Evolutionary conservation across 2,797 vertebrate genomes (phyloP).

Genomic region (Lagocephalus sceleratus): DNA sequence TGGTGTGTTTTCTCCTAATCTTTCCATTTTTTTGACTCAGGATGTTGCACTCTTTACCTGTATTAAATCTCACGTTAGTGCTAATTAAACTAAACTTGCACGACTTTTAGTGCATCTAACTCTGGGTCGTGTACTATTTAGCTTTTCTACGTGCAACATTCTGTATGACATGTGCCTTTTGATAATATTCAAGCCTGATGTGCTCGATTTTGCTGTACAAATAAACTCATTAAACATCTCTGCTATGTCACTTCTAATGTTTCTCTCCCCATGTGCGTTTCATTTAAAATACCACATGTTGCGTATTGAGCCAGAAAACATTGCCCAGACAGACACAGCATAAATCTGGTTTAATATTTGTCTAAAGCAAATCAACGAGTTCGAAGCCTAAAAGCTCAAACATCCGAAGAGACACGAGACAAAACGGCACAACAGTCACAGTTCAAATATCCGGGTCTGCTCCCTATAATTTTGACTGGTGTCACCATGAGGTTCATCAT

Average conservation of each 20-base stretch:
- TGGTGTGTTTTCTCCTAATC: slow-evolving; percentile 71
- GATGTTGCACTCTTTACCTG: slow-evolving; percentile 47
- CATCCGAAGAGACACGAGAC: slow-evolving; percentile 4
- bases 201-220: slow-evolving; percentile 66
- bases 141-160: slow-evolving; percentile 57
- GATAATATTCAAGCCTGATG: slow-evolving; percentile 53
- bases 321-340: slow-evolving; percentile 8
- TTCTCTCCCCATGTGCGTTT: slow-evolving; percentile 16
- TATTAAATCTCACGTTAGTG: slow-evolving; percentile 44
- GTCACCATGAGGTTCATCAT: too few relatives aligned
- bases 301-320: slow-evolving; percentile 12
- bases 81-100: slow-evolving; percentile 39
- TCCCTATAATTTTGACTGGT: slow-evolving; percentile 8
- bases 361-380: slow-evolving; percentile 12
- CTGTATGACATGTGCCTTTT: slow-evolving; percentile 54
- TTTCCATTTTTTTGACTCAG: slow-evolving; percentile 21
- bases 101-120: slow-evolving; percentile 45
- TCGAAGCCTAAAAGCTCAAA: slow-evolving; percentile 23
- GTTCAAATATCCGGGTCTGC: slow-evolving; percentile 44
- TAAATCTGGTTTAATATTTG: slow-evolving; percentile 5
- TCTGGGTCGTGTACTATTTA: slow-evolving; percentile 54
- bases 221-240: slow-evolving; percentile 64
- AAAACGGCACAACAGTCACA: slow-evolving; percentile 25
- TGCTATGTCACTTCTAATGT: not conserved
- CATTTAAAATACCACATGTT: slow-evolving; percentile 46